These are phyloP conservation scores for Mustela lutreola DNA, from an alignment of 2,113 vertebrate species.

Conservation along the genomic window DNA sequence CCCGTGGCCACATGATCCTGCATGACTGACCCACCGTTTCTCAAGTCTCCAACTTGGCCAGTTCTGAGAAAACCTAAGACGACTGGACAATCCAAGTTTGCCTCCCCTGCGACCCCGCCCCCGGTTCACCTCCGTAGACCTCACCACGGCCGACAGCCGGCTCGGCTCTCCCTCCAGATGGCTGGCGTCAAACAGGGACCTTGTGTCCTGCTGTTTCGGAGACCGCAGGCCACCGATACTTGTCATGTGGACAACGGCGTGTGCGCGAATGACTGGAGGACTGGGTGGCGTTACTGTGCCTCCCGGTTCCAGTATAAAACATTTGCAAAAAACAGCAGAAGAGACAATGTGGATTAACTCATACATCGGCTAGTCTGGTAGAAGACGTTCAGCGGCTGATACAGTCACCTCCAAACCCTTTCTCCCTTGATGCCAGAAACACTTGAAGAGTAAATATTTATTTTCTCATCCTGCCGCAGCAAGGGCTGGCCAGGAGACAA, in stretches of 20 bases:
- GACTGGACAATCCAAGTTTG: too few relatives aligned
- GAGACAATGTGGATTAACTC: accelerated
- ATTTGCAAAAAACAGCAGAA: background rate
- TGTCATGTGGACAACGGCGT: background rate
- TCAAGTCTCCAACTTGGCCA: background rate
- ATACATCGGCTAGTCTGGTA: accelerated
- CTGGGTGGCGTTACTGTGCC: accelerated
- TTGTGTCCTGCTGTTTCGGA: accelerated
- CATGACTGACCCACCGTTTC: background rate
- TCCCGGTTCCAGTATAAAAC: background rate
- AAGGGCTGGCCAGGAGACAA: accelerated
- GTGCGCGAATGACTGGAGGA: too few relatives aligned
- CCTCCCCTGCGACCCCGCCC: accelerated
- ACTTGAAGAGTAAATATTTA: background rate
- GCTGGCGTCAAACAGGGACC: too few relatives aligned
- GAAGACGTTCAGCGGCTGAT: too few relatives aligned
- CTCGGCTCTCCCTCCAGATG: background rate
- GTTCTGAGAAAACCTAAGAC: background rate
- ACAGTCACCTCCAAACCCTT: background rate
- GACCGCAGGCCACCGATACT: accelerated
- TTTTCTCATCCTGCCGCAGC: background rate
- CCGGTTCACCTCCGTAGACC: accelerated
- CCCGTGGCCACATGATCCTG: accelerated
- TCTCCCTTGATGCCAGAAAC: background rate
- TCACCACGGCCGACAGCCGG: too few relatives aligned